A percentile compares a stretch with the other conserved stretches of the same genome.
These are phyloP conservation scores for Athetis lepigone DNA, from an alignment of 2,888 invertebrate species.

Conservation along the genomic window DNA sequence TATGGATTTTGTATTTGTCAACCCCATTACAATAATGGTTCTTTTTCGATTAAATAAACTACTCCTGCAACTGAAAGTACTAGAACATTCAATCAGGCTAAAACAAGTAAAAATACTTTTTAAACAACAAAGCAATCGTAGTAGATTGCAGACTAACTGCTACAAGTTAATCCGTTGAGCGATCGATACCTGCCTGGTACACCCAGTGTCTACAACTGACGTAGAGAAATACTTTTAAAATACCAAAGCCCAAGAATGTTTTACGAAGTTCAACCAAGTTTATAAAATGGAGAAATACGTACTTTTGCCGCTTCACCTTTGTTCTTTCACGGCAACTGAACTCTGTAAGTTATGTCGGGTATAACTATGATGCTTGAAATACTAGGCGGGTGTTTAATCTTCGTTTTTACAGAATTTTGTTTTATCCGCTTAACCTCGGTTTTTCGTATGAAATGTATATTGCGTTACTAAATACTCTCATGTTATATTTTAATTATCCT, in stretches of 20 bases:
- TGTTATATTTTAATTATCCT: too few species aligned
- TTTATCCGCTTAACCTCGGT: background rate
- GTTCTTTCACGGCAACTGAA: constrained; percentile 43
- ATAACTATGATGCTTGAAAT: constrained; percentile 16
- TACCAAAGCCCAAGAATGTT: constrained; percentile 58
- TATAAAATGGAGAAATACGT: constrained; percentile 55
- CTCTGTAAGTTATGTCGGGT: constrained; percentile 32
- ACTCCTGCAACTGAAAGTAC: background rate
- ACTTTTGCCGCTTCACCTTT: constrained; percentile 55
- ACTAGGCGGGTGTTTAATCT: background rate
- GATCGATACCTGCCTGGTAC: constrained; percentile 45
- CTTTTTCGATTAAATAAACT: constrained; percentile 18
- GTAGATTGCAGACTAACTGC: constrained; percentile 31
- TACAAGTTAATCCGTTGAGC: constrained; percentile 52
- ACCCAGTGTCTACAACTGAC: constrained; percentile 42
- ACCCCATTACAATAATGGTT: too few species aligned
- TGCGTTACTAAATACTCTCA: background rate
- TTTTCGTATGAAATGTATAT: background rate
- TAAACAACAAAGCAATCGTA: constrained; percentile 46
- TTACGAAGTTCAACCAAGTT: constrained; percentile 50
- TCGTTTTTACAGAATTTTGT: background rate
- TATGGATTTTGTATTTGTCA: too few species aligned
- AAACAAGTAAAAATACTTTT: constrained; percentile 9
- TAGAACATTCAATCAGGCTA: constrained; percentile 3
- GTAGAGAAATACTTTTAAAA: constrained; percentile 55